phyloP scores from a whole-genome alignment of 92 coral and sea anemone species.

The Plumapathes pennacea region DNA sequence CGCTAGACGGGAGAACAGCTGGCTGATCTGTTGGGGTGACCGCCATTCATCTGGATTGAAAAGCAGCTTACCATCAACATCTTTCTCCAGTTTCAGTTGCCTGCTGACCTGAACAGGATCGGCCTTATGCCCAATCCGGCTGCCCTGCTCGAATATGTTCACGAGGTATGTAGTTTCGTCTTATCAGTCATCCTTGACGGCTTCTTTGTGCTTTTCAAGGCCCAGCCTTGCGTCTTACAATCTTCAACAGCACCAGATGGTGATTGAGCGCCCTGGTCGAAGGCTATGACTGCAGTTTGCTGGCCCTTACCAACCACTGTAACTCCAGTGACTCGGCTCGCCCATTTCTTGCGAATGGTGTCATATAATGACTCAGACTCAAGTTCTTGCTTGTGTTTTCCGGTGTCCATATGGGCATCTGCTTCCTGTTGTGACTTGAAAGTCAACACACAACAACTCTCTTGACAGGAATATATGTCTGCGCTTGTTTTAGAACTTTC shows the following conservation, averaged over 20 bases:
- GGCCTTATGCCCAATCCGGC: slow-evolving; percentile 18
- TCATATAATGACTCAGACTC: too few relatives aligned
- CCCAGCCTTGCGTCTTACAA: slow-evolving; percentile 24
- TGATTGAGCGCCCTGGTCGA: neutral
- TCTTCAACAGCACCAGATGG: neutral
- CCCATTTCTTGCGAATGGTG: too few relatives aligned
- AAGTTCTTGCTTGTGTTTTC: too few relatives aligned
- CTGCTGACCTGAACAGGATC: slow-evolving; percentile 33
- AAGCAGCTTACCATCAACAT: neutral
- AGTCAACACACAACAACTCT: too few relatives aligned
- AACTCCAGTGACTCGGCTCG: too few relatives aligned
- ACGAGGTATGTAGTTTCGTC: slow-evolving; percentile 10
- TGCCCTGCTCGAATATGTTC: slow-evolving; percentile 22
- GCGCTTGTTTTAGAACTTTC: neutral
- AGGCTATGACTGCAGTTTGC: slow-evolving; percentile 2
- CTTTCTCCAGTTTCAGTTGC: slow-evolving; percentile 29
- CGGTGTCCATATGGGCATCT: too few relatives aligned
- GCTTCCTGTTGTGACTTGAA: too few relatives aligned
- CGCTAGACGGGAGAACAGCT: slow-evolving; percentile 15
- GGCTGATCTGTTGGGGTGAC: slow-evolving; percentile 16
- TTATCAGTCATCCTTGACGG: slow-evolving; percentile 28
- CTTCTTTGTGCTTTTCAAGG: slow-evolving; percentile 24
- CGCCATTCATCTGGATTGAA: slow-evolving; percentile 40
- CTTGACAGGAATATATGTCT: too few relatives aligned
- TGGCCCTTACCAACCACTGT: too few relatives aligned